A percentile compares a stretch with the other conserved stretches of the same genome.
Evolutionary conservation across 2,113 vertebrate species (phyloP).

Genomic region (Mesembrinibis cayennensis): DNA sequence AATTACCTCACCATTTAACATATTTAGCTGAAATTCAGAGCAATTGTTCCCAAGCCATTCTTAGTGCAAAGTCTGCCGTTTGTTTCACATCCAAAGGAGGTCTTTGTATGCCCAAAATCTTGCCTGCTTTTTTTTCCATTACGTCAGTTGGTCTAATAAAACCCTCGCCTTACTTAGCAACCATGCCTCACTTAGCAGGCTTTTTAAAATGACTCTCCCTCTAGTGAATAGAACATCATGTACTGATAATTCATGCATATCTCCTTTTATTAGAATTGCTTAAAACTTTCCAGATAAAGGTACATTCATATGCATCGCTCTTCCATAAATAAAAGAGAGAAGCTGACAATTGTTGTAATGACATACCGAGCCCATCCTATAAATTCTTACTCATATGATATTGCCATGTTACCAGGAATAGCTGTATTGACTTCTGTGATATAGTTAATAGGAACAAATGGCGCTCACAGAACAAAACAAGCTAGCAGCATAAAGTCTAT

Average conservation of each 20-base stretch:
- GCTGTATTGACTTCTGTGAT: background rate
- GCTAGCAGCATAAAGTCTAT: background rate
- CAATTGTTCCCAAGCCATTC: background rate
- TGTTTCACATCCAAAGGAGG: slow-evolving; percentile 1
- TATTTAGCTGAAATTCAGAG: background rate
- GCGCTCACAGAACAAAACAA: background rate
- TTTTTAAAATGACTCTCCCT: slow-evolving; percentile 37
- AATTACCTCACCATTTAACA: background rate
- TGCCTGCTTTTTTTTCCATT: background rate
- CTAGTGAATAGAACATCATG: slow-evolving; percentile 49
- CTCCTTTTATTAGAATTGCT: slow-evolving; percentile 70
- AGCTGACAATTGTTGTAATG: slow-evolving; percentile 67
- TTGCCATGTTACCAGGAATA: slow-evolving; percentile 13
- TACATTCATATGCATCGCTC: slow-evolving; percentile 57
- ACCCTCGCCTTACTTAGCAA: slow-evolving; percentile 64
- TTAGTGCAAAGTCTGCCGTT: background rate
- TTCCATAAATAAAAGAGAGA: slow-evolving; percentile 56
- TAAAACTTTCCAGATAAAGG: slow-evolving; percentile 72
- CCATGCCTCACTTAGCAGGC: slow-evolving; percentile 43
- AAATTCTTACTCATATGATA: background rate
- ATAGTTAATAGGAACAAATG: background rate
- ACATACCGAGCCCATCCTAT: slow-evolving; percentile 45
- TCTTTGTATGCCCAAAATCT: slow-evolving; percentile 5
- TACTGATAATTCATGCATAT: slow-evolving; percentile 60
- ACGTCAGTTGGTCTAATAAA: slow-evolving; percentile 63